These are phyloP conservation scores for Siniperca knerii DNA, from an alignment of 2,113 vertebrate genomes.

Conservation along the genomic window DNA sequence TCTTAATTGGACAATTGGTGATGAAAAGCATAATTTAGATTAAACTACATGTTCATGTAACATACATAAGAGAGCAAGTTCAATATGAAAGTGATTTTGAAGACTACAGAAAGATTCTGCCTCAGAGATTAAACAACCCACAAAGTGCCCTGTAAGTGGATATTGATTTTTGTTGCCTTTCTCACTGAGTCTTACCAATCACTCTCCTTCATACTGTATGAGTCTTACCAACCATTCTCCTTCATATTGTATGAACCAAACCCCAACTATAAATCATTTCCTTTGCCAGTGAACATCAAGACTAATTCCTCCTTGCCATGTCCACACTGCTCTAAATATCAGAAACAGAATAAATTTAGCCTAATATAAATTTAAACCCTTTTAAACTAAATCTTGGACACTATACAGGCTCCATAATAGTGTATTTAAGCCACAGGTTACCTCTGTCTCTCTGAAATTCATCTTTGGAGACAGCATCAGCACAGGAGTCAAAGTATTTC, in stretches of 20 bases:
- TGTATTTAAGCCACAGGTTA: conserved; percentile 62
- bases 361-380: background rate
- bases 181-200: conserved; percentile 14
- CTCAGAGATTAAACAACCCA: conserved; percentile 20
- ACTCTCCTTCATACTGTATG: background rate
- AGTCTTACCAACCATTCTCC: conserved; percentile 5
- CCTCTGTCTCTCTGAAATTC: conserved; percentile 96
- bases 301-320: background rate
- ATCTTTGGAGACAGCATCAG: conserved; percentile 94
- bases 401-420: background rate
- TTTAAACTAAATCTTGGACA: background rate
- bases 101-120: background rate
- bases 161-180: conserved; percentile 49
- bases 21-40: background rate
- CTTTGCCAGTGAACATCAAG: conserved; percentile 12
- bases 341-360: background rate
- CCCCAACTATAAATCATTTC: background rate
- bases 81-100: conserved; percentile 13
- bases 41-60: background rate
- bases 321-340: conserved; percentile 4
- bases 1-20: background rate
- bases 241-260: conserved; percentile 1
- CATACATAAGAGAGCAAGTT: background rate
- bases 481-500: conserved; percentile 87
- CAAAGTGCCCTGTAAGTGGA: conserved; percentile 35